Conservation (phyloP, 2,113 vertebrate species). For the Odocoileus hemionus region DNA sequence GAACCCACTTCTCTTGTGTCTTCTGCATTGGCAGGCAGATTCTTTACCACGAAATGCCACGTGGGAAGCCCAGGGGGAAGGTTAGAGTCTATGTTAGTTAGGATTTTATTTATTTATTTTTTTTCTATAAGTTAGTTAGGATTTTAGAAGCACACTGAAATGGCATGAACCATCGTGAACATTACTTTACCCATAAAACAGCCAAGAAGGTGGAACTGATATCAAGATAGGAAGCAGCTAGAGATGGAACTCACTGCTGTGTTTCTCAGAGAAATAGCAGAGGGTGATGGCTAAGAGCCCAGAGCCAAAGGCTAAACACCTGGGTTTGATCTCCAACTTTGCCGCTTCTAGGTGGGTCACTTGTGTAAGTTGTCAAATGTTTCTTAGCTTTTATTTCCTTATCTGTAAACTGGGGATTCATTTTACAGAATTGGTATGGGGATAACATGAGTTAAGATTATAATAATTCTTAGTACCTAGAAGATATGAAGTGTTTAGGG, state of each 20-base stretch:
- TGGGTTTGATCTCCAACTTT: background rate
- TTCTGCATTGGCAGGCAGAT: background rate
- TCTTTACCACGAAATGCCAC: background rate
- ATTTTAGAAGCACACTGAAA: background rate
- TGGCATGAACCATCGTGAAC: background rate
- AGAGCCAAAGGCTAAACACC: too few relatives aligned
- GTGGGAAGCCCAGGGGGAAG: background rate
- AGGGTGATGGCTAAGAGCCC: accelerated
- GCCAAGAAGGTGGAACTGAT: background rate
- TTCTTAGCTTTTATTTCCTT: background rate
- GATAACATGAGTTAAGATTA: background rate
- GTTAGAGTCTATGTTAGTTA: background rate
- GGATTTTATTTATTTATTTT: too few relatives aligned
- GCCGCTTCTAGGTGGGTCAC: background rate
- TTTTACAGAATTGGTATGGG: background rate
- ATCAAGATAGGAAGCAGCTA: background rate
- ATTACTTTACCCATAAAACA: background rate
- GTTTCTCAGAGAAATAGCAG: too few relatives aligned
- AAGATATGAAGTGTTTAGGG: background rate
- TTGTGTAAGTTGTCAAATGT: background rate
- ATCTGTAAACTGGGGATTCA: background rate
- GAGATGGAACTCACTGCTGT: background rate
- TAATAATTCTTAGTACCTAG: background rate
- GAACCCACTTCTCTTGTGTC: background rate
- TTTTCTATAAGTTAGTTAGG: background rate